These are phyloP conservation scores for Galeopterus variegatus DNA, from an alignment of 2,113 vertebrate species.

Conservation along the genomic window DNA sequence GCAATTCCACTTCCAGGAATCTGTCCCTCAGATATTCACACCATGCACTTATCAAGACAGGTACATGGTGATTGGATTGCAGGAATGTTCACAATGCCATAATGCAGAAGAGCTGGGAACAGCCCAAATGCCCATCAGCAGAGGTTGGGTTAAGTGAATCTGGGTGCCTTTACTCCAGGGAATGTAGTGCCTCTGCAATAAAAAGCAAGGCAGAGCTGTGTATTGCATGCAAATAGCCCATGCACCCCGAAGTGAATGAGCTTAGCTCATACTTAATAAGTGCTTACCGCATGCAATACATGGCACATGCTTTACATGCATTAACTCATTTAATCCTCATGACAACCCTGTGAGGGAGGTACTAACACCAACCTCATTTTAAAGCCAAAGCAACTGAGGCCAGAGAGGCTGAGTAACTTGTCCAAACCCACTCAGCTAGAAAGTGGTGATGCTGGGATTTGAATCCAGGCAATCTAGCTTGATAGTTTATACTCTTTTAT, in stretches of 20 bases:
- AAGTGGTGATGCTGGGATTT: background rate
- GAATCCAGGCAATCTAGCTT: background rate
- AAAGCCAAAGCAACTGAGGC: background rate
- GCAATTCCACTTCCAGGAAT: background rate
- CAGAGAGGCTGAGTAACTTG: background rate
- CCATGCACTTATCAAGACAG: background rate
- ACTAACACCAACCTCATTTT: background rate
- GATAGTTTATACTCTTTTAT: background rate
- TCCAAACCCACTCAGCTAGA: background rate
- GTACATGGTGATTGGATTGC: rapidly evolving
- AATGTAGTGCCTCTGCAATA: background rate
- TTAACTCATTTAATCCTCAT: background rate
- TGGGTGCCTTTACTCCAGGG: background rate
- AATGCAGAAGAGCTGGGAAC: background rate
- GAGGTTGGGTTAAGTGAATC: background rate
- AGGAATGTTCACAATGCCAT: background rate
- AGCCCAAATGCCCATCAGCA: background rate
- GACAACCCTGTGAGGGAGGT: background rate
- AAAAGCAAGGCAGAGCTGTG: background rate
- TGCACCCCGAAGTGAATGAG: rapidly evolving
- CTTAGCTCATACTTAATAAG: rapidly evolving
- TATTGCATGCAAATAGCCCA: rapidly evolving
- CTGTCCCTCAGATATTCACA: background rate
- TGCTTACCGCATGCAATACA: background rate
- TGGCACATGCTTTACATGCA: background rate